Evolutionary conservation across 1,140 invertebrate species (phyloP), one percentile per base, ranked within the genome.

Genomic region (Drosophila neocordata): DNA sequence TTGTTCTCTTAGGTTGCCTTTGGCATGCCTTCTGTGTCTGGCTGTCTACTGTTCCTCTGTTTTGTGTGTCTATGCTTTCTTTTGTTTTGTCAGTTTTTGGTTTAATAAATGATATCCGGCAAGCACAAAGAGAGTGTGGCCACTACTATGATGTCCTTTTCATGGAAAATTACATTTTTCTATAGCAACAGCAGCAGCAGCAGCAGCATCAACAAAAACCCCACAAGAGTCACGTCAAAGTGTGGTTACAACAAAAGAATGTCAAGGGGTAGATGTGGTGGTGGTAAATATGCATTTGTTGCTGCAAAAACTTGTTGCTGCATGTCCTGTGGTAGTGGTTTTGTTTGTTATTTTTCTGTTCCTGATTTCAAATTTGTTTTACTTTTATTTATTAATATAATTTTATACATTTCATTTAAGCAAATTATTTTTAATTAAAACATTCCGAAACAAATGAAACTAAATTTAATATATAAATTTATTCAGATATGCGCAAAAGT

Each of bases 41-140:
- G 22, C 20, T 51, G 35, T 38, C 35, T 24, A 38, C 37, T 37
- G 34, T 51, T 65, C 35, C 44, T 38, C 37, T 64, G 60, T 64
- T 31, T 44, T 15, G 41, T 48, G 15, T 48, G 41, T 15, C 9
- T 48, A 11, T 20, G 41, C 7, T 44, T 44, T 44, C 41, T 18
- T 44, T 44, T 44, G 41, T 48, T 48, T 48, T 65, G 41, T 64
- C 77, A 80, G 31, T 64, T 69, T 69, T 62, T 44, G 55, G 76
- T 69, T 84, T 82, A 70, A 79, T 77, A 83, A 79, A 83, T 82
- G 76, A 73, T 72, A 65, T 76, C 51, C 61, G 48, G 60, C 60
- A 65, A 52, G 62, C 35, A 55, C 73, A 69, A 65, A 73, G 34
- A 73, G 34, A 53, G 27, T n/a, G 62, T 55, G 48, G 60, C 9